Evolutionary conservation across 2,888 invertebrate species (phyloP).

Genomic region (Hydropsyche betteni): DNA sequence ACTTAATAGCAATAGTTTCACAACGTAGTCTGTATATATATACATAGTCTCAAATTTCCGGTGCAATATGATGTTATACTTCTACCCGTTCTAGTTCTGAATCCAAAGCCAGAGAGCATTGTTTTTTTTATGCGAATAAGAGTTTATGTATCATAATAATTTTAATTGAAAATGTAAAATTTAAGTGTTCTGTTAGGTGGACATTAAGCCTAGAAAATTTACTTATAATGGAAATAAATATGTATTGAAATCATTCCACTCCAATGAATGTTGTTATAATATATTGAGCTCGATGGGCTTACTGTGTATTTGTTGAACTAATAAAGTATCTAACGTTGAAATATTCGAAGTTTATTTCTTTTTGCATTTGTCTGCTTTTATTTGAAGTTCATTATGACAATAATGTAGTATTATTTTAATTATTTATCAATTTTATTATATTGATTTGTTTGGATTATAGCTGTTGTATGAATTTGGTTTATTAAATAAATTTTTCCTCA

Average conservation of each 20-base stretch:
- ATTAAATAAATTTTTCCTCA: no score
- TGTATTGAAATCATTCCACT: conserved; percentile 37
- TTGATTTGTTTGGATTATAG: no score
- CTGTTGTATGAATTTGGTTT: no score
- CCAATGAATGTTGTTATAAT: conserved; percentile 31
- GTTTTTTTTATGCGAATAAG: conserved; percentile 10
- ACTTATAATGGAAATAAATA: background rate
- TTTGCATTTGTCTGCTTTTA: background rate
- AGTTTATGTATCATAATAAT: conserved; percentile 5
- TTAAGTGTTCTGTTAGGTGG: conserved; percentile 6
- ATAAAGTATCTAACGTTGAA: conserved; percentile 38
- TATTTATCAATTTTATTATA: no score
- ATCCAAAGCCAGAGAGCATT: background rate
- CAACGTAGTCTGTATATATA: conserved; percentile 2
- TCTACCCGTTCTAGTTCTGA: background rate
- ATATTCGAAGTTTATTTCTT: background rate
- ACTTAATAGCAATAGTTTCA: background rate
- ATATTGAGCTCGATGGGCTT: conserved; percentile 20
- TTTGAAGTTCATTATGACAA: background rate
- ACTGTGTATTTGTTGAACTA: conserved; percentile 35
- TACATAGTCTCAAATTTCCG: background rate
- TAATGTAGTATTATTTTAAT: no score
- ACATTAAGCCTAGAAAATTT: background rate
- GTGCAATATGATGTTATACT: conserved; percentile 10
- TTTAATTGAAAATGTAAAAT: background rate